Evolutionary conservation across 2,797 vertebrate species (phyloP), one percentile per base, ranked within the genome.

Genomic region (Parauchenoglanis punctatus): DNA sequence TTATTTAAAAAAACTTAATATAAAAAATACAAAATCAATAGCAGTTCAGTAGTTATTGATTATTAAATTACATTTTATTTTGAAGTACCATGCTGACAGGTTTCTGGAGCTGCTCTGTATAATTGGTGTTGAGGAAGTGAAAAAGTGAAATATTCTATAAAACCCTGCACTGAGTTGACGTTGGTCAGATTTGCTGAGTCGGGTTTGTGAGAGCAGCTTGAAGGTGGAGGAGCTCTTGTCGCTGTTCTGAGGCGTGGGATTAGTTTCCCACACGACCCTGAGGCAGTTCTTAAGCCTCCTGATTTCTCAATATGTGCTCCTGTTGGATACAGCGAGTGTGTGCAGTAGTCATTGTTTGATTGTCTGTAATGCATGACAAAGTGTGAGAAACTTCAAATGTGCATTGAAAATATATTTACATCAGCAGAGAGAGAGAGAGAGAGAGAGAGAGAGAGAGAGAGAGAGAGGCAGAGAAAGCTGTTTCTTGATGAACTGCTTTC

Each of bases 221-320:
- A 35, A 52, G 40, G 1, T 85, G 49, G 12, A 73, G 83, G 59
- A 84, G 54, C 75, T 52, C 81, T 72, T 85, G 84, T 65, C 31
- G 31, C 8, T 85, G 83, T 56, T 59, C 54, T 61, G 52, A 61
- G 70, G 68, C 54, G 15, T 58, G 54, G 54, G 83, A 85, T 85
- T 85, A 59, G 70, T 40, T 54, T 83, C 85, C 28, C 49, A 58
- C 58, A 28, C 40, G 81, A 61, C 72, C 75, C 73, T 54, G 49
- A 17, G 73, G 72, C 59, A n/a, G 18, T 84, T 35, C 86, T 83
- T 86, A 40, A 87, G 89, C 56, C 73, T 31, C 81, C 84, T 89
- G 56, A 72, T 91, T 88, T 85, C 70, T 88, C 67, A 18, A 88
- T 28, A 86, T 54, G 83, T 72, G 77, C 20, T 81, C 10, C 77